Conservation (phyloP, 1,140 invertebrate species). For the Tenebrio molitor region DNA sequence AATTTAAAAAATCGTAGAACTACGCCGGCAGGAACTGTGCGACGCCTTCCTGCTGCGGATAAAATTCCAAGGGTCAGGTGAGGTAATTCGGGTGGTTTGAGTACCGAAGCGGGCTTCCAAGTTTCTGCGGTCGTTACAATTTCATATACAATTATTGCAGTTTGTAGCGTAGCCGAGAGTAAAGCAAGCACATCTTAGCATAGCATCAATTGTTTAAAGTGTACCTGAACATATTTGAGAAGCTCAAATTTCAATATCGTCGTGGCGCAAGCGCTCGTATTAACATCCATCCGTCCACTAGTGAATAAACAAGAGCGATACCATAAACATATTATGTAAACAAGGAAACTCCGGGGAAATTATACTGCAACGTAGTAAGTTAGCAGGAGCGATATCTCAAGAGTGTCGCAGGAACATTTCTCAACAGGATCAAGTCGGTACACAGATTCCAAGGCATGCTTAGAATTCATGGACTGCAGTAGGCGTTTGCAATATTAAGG, state of each 20-base stretch:
- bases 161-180: constrained; percentile 16
- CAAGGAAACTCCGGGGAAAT: constrained; percentile 57
- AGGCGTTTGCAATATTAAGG: constrained; percentile 44
- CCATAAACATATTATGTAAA: constrained; percentile 57
- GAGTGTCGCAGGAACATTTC: constrained; percentile 54
- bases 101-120: constrained; percentile 6
- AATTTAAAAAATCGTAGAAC: background rate
- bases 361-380: constrained; percentile 54
- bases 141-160: constrained; percentile 26
- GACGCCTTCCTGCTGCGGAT: no score
- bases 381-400: constrained; percentile 50
- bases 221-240: constrained; percentile 46
- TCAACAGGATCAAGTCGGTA: constrained; percentile 43
- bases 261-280: constrained; percentile 44
- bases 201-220: constrained; percentile 45
- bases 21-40: no score
- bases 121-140: constrained; percentile 14
- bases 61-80: constrained; percentile 6
- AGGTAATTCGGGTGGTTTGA: no score
- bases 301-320: constrained; percentile 47
- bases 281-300: constrained; percentile 48
- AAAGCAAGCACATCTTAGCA: constrained; percentile 27
- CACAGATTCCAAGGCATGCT: constrained; percentile 42
- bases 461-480: constrained; percentile 44
- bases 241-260: constrained; percentile 46